Evolutionary conservation across 2,113 vertebrate species (phyloP).

Genomic region (Cyanoliseus patagonus): DNA sequence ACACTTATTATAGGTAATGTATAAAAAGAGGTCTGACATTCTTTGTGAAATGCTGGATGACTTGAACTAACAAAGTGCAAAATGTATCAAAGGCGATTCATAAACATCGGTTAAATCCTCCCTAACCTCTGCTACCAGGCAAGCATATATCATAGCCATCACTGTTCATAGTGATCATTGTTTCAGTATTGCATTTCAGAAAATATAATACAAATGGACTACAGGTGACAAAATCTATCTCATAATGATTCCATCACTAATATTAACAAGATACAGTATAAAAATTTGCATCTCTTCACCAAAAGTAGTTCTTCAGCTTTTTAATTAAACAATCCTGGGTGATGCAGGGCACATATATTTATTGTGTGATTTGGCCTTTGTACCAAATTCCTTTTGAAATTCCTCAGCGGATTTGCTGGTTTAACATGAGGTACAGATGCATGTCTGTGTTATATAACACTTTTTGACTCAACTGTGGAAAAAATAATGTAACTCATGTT

Average conservation of each 20-base stretch:
- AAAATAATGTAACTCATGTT: not conserved
- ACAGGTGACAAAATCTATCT: not conserved
- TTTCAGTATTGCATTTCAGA: not conserved
- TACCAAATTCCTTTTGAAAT: not conserved
- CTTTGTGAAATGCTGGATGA: not conserved
- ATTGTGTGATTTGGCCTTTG: not conserved
- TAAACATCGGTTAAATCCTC: not conserved
- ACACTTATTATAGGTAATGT: not conserved
- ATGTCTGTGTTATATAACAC: not conserved
- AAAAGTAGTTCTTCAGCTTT: not conserved
- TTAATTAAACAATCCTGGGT: not conserved
- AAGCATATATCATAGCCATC: not conserved
- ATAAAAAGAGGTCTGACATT: not conserved
- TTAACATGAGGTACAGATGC: not conserved
- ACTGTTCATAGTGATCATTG: not conserved
- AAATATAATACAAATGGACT: not conserved
- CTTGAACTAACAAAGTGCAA: slow-evolving; percentile 16
- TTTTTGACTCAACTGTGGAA: not conserved
- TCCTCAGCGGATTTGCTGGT: not conserved
- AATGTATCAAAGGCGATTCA: not conserved
- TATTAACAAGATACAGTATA: not conserved
- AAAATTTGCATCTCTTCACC: not conserved
- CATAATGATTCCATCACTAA: not conserved
- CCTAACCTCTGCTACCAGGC: not conserved
- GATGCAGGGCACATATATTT: not conserved